phyloP scores from a whole-genome alignment of 1,140 invertebrate genomes.

The Rhopalosiphum maidis region DNA sequence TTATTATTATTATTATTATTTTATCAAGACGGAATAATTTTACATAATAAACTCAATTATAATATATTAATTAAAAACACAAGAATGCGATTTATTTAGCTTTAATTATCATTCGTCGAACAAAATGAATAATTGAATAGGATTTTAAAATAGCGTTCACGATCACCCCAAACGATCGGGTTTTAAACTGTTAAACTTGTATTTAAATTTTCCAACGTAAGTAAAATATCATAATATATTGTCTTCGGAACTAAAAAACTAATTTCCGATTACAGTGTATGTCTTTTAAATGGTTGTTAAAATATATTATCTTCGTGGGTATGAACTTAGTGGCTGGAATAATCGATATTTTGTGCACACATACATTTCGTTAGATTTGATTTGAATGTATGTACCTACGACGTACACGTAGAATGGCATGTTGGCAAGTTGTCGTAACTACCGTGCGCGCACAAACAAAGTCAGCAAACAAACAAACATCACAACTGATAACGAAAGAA shows the following conservation, averaged over 20 bases:
- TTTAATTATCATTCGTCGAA: background rate
- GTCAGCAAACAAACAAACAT: background rate
- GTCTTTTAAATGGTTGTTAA: background rate
- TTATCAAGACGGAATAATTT: background rate
- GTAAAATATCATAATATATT: background rate
- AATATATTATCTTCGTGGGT: background rate
- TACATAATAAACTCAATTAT: conserved; percentile 5
- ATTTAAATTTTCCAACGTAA: background rate
- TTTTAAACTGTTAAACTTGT: background rate
- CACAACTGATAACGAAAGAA: background rate
- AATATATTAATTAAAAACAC: conserved; percentile 24
- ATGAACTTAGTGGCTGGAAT: background rate
- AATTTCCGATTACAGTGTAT: background rate
- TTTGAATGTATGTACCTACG: background rate
- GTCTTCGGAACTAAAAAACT: background rate
- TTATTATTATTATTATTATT: background rate
- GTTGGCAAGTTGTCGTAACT: background rate
- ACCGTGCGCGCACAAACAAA: background rate
- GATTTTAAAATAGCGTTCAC: background rate
- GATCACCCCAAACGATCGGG: background rate
- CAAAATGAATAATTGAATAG: background rate
- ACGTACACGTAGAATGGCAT: background rate
- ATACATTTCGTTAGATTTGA: background rate
- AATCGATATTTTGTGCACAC: background rate
- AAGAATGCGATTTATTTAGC: background rate